Conservation (phyloP, 2,113 vertebrate species). For the Gnathonemus longibarbis region DNA sequence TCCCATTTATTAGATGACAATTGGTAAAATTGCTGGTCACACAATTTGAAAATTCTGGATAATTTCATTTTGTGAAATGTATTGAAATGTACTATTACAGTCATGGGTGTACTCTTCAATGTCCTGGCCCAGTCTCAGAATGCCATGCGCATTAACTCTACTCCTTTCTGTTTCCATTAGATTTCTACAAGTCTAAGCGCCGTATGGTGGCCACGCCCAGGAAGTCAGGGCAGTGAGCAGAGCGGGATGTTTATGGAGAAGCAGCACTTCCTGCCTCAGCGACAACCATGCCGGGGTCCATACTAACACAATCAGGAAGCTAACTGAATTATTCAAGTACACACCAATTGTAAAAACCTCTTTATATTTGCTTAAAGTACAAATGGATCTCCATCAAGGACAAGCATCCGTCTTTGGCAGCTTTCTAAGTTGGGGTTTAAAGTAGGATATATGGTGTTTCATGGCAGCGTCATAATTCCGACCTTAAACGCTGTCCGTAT, state of each 20-base stretch:
- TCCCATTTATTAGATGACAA: not conserved
- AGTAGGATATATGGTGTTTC: not conserved
- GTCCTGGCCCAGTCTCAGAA: not conserved
- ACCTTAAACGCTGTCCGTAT: not conserved
- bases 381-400: not conserved
- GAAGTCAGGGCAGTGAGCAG: conserved; percentile 66
- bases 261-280: not conserved
- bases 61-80: not conserved
- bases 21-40: not conserved
- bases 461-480: not conserved
- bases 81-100: not conserved
- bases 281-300: not conserved
- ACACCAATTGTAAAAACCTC: not conserved
- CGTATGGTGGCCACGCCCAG: conserved; percentile 50
- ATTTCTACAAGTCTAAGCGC: conserved; percentile 80
- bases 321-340: not conserved
- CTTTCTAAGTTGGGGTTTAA: not conserved
- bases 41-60: not conserved
- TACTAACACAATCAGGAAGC: not conserved
- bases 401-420: not conserved
- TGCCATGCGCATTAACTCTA: not conserved
- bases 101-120: not conserved
- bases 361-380: not conserved
- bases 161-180: conserved; percentile 48
- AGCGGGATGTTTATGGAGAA: not conserved